phyloP scores from a whole-genome alignment of 2,113 vertebrate genomes.

The Steatornis caripensis region DNA sequence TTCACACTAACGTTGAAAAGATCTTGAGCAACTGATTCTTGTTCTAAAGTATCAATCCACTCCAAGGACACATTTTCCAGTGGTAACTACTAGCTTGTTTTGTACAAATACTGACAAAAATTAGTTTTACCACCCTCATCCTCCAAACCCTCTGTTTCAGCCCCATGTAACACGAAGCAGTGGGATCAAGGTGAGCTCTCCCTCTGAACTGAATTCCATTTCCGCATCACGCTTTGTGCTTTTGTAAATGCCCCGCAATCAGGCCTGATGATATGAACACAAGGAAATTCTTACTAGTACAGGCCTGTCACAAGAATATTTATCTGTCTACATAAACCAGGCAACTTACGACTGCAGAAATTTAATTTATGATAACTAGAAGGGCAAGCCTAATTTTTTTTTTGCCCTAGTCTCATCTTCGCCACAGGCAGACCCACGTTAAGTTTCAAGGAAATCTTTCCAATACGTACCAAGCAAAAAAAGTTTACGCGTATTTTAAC shows the following conservation, averaged over 20 bases:
- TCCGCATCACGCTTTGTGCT: background rate
- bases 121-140: background rate
- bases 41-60: background rate
- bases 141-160: background rate
- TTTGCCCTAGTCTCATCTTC: background rate
- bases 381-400: background rate
- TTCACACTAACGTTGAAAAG: background rate
- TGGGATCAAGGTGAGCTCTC: background rate
- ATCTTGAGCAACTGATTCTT: background rate
- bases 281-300: background rate
- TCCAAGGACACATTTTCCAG: background rate
- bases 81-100: slow-evolving; percentile 13
- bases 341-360: background rate
- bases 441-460: background rate
- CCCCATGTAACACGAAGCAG: accelerated
- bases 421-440: background rate
- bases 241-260: background rate
- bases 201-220: background rate
- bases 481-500: background rate
- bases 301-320: background rate
- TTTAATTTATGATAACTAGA: background rate
- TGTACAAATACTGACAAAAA: background rate
- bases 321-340: background rate
- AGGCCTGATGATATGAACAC: accelerated
- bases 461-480: background rate